Evolutionary conservation across 2,797 vertebrate genomes (phyloP).

Genomic region (Poecilia gillii): DNA sequence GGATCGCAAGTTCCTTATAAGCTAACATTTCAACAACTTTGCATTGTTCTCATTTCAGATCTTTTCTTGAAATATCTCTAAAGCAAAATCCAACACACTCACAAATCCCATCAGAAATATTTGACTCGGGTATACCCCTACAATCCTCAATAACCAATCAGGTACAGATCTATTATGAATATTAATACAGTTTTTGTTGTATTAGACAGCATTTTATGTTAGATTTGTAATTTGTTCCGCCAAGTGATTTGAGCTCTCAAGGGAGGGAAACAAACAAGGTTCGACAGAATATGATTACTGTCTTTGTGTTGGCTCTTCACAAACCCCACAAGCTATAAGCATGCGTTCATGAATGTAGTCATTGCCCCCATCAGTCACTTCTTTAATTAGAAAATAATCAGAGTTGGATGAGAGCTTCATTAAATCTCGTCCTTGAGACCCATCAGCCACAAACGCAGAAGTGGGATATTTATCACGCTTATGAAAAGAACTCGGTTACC

Average conservation of each 20-base stretch:
- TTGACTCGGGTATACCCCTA: not conserved
- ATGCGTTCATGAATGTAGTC: slow-evolving; percentile 65
- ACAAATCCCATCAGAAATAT: not conserved
- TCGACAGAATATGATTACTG: slow-evolving; percentile 35
- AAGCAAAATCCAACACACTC: not conserved
- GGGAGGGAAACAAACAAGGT: slow-evolving; percentile 17
- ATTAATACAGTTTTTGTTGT: slow-evolving; percentile 10
- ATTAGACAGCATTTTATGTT: slow-evolving; percentile 20
- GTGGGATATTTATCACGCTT: slow-evolving; percentile 63
- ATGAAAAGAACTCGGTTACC: slow-evolving; percentile 55
- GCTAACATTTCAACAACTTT: not conserved
- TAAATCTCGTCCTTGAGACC: slow-evolving; percentile 73
- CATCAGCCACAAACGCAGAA: slow-evolving; percentile 65
- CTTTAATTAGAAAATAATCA: slow-evolving; percentile 80
- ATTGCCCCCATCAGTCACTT: slow-evolving; percentile 65
- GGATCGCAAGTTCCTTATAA: not conserved
- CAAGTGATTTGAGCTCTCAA: slow-evolving; percentile 32
- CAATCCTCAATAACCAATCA: not conserved
- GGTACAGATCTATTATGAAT: slow-evolving; percentile 3
- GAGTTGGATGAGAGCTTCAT: slow-evolving; percentile 75
- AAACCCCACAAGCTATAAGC: slow-evolving; percentile 45
- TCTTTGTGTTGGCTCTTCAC: slow-evolving; percentile 24
- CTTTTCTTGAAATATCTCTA: not conserved
- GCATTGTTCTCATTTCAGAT: not conserved
- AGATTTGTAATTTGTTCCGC: slow-evolving; percentile 32